phyloP scores from a whole-genome alignment of 2,888 invertebrate genomes.

The Sphaerophoria rueppellii region DNA sequence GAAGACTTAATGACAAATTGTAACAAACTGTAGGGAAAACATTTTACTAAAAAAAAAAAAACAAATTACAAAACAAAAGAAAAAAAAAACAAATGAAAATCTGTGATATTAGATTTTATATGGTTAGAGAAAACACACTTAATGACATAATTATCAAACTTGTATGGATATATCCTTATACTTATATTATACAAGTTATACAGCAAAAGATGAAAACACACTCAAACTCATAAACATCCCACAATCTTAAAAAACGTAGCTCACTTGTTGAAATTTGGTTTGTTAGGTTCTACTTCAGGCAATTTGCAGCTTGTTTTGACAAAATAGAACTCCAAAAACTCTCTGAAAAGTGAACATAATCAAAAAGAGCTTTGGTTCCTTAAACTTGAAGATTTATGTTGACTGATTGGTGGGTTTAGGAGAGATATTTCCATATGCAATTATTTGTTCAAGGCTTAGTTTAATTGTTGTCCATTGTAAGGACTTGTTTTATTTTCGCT shows the following conservation, averaged over 20 bases:
- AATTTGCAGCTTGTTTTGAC: no score
- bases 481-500: slow-evolving; percentile 9
- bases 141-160: slow-evolving; percentile 54
- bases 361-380: slow-evolving; percentile 1
- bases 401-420: no score
- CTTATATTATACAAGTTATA: slow-evolving; percentile 20
- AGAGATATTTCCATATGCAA: no score
- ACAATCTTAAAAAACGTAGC: slow-evolving; percentile 19
- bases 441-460: no score
- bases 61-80: no score
- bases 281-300: no score
- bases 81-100: slow-evolving; percentile 68
- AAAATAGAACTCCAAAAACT: slow-evolving; percentile 24
- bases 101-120: slow-evolving; percentile 74
- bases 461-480: background rate
- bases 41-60: slow-evolving; percentile 8
- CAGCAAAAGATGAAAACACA: slow-evolving; percentile 9
- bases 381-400: background rate
- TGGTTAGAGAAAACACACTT: slow-evolving; percentile 57
- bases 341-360: slow-evolving; percentile 30
- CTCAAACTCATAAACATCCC: slow-evolving; percentile 47
- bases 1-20: slow-evolving; percentile 47
- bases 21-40: slow-evolving; percentile 39
- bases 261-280: no score
- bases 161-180: slow-evolving; percentile 53